These are phyloP conservation scores for Isurus oxyrinchus DNA, from an alignment of 2,113 vertebrate species.

Conservation along the genomic window DNA sequence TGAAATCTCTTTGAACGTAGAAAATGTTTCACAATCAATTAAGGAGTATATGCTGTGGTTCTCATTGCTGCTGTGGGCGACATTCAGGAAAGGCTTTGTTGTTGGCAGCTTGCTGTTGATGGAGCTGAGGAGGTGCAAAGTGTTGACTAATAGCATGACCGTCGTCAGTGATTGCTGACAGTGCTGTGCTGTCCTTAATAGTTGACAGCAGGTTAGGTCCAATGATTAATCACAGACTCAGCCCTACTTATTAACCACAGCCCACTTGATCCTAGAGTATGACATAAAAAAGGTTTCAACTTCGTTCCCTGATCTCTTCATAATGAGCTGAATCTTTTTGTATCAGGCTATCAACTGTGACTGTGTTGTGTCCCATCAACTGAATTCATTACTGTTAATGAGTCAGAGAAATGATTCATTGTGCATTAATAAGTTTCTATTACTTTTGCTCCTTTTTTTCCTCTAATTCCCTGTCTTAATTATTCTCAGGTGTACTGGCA, in stretches of 20 bases:
- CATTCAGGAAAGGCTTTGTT: not conserved
- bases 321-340: not conserved
- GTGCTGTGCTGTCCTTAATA: not conserved
- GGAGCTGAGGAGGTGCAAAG: not conserved
- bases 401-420: not conserved
- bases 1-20: not conserved
- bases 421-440: not conserved
- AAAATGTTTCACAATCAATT: not conserved
- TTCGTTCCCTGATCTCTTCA: not conserved
- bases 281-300: not conserved
- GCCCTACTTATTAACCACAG: not conserved
- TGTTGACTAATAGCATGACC: not conserved
- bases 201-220: not conserved
- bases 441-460: constrained; percentile 32
- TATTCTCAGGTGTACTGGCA: constrained; percentile 69
- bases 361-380: not conserved
- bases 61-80: not conserved
- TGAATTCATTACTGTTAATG: not conserved
- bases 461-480: not conserved
- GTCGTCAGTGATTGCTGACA: not conserved
- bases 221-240: not conserved
- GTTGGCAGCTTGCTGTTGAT: not conserved
- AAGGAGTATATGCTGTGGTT: not conserved
- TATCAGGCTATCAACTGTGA: not conserved
- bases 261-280: not conserved